Evolutionary conservation across 2,888 invertebrate genomes (phyloP), one percentile per base, ranked within the genome.

Genomic region (Trichogramma dendrolimi): DNA sequence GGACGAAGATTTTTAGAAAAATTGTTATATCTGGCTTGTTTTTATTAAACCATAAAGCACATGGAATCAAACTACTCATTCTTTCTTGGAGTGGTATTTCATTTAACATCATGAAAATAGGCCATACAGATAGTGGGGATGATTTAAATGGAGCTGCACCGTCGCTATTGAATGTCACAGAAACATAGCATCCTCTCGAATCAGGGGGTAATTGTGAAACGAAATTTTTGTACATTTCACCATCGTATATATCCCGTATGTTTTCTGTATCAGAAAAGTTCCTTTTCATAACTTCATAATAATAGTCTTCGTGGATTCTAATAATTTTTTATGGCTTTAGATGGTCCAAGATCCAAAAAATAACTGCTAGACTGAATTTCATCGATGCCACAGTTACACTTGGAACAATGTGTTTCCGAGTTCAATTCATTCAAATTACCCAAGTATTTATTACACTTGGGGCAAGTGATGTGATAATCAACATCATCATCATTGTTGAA

Each of bases 171-270:
- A 60, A 60, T 1, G 39, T 46, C 2, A 42, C 41, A 10, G 60
- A 41, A 39, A 40, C 49, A 42, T 50, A 60, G 2, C 8, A 1
- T 11, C 43, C 44, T 43, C 42, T 54, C 4, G 54, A 54, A 1
- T 42, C n/a, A 5, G 14, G 39, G 14, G 5, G 38, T 47, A 61
- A 48, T 44, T 11, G 8, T 39, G 52, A 41, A 6, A 67, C 60
- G 7, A 60, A 59, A 3, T 63, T 38, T 40, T 62, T 46, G 39
- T 65, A 65, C 6, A 39, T 5, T 59, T 54, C 61, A 1, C 62
- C 66, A 61, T 66, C 64, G 57, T 60, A 62, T 42, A 66, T 62
- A 55, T 66, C 64, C 27, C 52, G 40, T 4, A 66, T 41, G 43
- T 27, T 4, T 4, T 58, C 57, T 55, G 49, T 60, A 4, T 49